Evolutionary conservation across 2,113 vertebrate genomes (phyloP), one percentile per base, ranked within the genome.

Genomic region (Centrocercus urophasianus): DNA sequence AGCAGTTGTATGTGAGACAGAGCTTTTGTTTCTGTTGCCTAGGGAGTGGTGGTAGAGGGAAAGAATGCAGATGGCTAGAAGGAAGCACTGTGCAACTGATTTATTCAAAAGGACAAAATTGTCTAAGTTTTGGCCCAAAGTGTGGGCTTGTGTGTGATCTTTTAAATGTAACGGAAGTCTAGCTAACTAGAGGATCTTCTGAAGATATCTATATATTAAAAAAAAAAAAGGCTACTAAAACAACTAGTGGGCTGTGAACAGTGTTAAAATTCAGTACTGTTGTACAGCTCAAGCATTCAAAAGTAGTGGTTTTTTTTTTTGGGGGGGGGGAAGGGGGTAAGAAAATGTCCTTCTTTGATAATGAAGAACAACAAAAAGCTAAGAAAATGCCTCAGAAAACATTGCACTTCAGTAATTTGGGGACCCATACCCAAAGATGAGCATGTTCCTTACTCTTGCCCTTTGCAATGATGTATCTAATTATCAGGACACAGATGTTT

Each of bases 11-110:
- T 15, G 76, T 1, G 18, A 90, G 92, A 82, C 91, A 71, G 66
- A 92, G 94, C 93, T 96, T 97, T 97, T 97, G 97, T 97, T 93
- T 94, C 95, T 93, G 95, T 97, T 97, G 95, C 96, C 94, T 93
- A 83, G 96, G 93, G 81, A 97, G 80, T 93, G 83, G 65, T 90
- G 60, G 83, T 18, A 57, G 90, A 85, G 64, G 85, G 83, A 83
- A 95, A 77, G 89, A 95, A 97, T 96, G 95, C 85, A 79, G 45
- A 88, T 83, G 74, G 95, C 70, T 92, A 19, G 71, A 66, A 93
- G 81, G 76, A 96, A 93, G 91, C 30, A 12, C 81, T 91, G 66
- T 89, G 79, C 85, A 70, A 65, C 67, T 4, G 3, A 60, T 83
- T 71, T 64, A 71, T 80, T 94, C 80, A 56, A 59, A 95, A 93